Conservation (phyloP, 2,797 vertebrate species). For the Taenioides sp. region DNA sequence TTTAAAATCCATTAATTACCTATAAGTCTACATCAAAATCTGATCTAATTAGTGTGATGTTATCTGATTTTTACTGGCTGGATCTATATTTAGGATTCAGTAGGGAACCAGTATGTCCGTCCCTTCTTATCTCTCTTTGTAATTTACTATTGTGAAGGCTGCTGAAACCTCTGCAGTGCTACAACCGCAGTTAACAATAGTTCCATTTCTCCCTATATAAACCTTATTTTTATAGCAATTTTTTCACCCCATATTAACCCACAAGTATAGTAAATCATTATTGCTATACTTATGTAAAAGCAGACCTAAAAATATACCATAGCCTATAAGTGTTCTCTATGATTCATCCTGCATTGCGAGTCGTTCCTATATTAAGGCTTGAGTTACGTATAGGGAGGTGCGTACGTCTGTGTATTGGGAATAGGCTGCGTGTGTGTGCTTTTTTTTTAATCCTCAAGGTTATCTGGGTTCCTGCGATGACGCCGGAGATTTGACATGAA, state of each 20-base stretch:
- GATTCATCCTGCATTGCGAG: not conserved
- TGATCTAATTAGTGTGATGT: no score
- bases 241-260: not conserved
- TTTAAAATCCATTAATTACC: no score
- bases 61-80: not conserved
- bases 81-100: not conserved
- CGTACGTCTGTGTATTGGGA: constrained; percentile 10
- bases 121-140: constrained; percentile 27
- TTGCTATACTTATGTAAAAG: not conserved
- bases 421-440: not conserved
- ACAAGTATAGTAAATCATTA: not conserved
- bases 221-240: not conserved
- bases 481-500: constrained; percentile 29
- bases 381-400: constrained; percentile 7
- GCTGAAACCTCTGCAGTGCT: constrained; percentile 63
- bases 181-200: constrained; percentile 25
- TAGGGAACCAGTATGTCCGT: constrained; percentile 25
- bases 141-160: constrained; percentile 35
- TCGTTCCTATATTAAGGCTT: constrained; percentile 13
- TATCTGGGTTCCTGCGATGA: constrained; percentile 55
- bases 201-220: not conserved
- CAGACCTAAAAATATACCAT: not conserved
- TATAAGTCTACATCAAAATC: no score
- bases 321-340: not conserved
- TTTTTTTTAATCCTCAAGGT: constrained; percentile 58